Evolutionary conservation across 2,888 invertebrate genomes (phyloP).

Genomic region (Synergus itoensis): DNA sequence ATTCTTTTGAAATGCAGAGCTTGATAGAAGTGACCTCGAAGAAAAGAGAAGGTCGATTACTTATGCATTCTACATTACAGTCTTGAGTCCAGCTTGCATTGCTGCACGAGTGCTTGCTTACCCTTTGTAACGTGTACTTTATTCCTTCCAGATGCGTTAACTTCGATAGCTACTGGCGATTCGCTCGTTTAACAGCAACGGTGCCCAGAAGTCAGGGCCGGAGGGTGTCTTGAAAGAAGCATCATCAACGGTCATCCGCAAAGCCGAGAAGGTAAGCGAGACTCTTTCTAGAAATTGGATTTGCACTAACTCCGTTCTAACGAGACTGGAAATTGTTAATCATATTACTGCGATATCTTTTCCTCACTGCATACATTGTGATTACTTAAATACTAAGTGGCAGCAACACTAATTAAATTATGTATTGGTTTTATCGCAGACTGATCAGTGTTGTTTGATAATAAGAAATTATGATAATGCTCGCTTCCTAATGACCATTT

Average conservation of each 20-base stretch:
- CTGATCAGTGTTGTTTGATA: neutral
- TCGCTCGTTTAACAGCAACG: constrained; percentile 72
- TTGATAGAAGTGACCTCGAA: constrained; percentile 39
- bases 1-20: neutral
- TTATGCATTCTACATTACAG: constrained; percentile 58
- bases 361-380: neutral
- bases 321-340: neutral
- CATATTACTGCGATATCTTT: neutral
- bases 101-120: constrained; percentile 64
- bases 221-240: constrained; percentile 48
- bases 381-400: constrained; percentile 3
- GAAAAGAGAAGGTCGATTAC: constrained; percentile 56
- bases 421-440: neutral
- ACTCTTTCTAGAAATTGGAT: neutral
- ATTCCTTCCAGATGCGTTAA: constrained; percentile 68
- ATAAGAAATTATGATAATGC: constrained; percentile 7
- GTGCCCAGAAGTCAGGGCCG: constrained; percentile 60
- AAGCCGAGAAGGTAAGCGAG: neutral
- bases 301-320: neutral
- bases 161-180: constrained; percentile 69
- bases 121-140: constrained; percentile 67
- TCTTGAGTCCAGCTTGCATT: constrained; percentile 57
- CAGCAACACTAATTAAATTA: constrained; percentile 15
- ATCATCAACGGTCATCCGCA: constrained; percentile 22
- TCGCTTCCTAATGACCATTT: neutral